Evolutionary conservation across 2,113 vertebrate genomes (phyloP).

Genomic region (Oryzias javanicus): DNA sequence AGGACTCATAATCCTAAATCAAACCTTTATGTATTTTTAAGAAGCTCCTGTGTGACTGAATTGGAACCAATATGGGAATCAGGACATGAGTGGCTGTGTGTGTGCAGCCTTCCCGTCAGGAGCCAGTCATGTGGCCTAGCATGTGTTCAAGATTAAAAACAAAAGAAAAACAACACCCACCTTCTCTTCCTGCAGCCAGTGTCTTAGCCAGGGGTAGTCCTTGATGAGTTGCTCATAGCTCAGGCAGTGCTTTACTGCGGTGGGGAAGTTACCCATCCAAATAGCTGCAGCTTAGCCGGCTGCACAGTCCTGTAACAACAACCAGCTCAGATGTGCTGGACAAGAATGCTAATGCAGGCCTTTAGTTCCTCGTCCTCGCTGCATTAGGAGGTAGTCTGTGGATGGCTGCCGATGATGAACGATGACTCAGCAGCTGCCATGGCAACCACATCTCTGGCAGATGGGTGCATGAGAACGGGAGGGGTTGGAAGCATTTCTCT

Average conservation of each 20-base stretch:
- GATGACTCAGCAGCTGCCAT: slow-evolving; percentile 78
- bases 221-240: slow-evolving; percentile 85
- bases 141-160: slow-evolving; percentile 56
- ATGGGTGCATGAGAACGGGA: slow-evolving; percentile 32
- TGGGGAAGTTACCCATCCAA: slow-evolving; percentile 86
- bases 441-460: slow-evolving; percentile 65
- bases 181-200: slow-evolving; percentile 73
- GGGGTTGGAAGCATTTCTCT: neutral
- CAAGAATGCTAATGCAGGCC: slow-evolving; percentile 31
- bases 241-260: slow-evolving; percentile 87
- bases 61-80: neutral
- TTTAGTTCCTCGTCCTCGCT: slow-evolving; percentile 23
- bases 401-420: slow-evolving; percentile 25
- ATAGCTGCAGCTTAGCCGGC: slow-evolving; percentile 24
- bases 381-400: slow-evolving; percentile 29
- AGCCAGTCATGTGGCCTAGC: slow-evolving; percentile 51
- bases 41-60: neutral
- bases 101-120: slow-evolving; percentile 32
- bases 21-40: too few species aligned
- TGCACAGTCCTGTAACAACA: slow-evolving; percentile 14
- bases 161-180: slow-evolving; percentile 61
- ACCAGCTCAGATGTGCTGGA: slow-evolving; percentile 1
- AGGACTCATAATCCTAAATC: too few species aligned
- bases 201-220: slow-evolving; percentile 83
- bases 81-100: slow-evolving; percentile 6